Evolutionary conservation across 2,888 invertebrate species (phyloP), one percentile per base, ranked within the genome.

Genomic region (Pammene fasciana): DNA sequence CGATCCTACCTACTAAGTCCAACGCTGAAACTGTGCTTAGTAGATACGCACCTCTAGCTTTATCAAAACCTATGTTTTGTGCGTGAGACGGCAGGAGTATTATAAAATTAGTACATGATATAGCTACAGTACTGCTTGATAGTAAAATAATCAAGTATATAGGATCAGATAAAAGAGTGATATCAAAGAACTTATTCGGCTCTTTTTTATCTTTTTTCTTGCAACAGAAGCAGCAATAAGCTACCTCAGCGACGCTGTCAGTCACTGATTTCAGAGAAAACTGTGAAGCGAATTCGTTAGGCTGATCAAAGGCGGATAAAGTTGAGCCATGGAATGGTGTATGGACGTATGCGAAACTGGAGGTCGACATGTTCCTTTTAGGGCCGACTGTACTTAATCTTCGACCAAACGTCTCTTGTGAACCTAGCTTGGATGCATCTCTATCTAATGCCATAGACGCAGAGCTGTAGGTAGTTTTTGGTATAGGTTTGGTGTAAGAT

Each of bases 81-180:
- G 97, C 97, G 79, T 96, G 96, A 0, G 95, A 94, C 2, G 97
- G 97, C 74, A 97, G 87, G 1, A 97, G 82, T 48, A 97, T 97
- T n/a, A 97, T 95, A 76, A 97, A 97, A 83, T 97, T 97, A 0
- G 97, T 97, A 75, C 97, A 97, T 41, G 97, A 96, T 70, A 97
- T 96, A 5, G 97, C 97, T 56, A 97, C 97, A 0, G 97, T 97
- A 56, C 96, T 96, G 78, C 97, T 97, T 0, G 97, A 97, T 71
- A 97, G 94, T 8, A 97, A 84, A 65, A 97, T 97, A 0, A 97
- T 95, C 65, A 97, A 90, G 78, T 97, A 97, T 18, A 96, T 92
- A 0, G 97, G 97, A 81, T 97, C 97, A 71, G 89, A 94, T 0
- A 97, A 83, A 0, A 97, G 86, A 0, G 94, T 93, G 1, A 96